Conservation (phyloP, 35 echinoderm and acorn worm genomes). For the Strongylocentrotus purpuratus region DNA sequence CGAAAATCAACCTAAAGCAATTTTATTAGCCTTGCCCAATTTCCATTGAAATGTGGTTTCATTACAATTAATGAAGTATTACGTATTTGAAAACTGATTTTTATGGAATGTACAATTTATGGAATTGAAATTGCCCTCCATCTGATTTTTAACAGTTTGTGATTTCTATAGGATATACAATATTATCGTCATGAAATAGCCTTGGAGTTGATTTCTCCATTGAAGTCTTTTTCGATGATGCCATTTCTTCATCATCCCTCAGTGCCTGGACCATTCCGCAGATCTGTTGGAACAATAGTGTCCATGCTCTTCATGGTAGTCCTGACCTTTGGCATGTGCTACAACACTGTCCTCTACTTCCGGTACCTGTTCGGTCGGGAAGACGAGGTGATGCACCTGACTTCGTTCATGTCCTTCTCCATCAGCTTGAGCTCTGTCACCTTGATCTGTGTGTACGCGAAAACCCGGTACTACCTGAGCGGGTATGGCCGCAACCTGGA, state of each 20-base stretch:
- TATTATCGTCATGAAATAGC: no score
- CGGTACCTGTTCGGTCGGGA: background rate
- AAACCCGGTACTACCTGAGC: background rate
- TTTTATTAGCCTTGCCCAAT: no score
- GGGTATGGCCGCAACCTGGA: constrained; percentile 6
- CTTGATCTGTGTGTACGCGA: constrained; percentile 25
- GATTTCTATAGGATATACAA: no score
- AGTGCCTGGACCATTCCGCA: constrained; percentile 43
- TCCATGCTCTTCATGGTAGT: constrained; percentile 21
- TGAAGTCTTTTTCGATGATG: no score
- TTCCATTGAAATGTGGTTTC: no score
- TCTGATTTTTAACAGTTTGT: no score
- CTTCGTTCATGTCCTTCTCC: constrained; percentile 46
- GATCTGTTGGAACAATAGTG: background rate
- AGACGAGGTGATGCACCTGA: constrained; percentile 33
- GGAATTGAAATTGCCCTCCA: no score
- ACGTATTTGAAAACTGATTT: no score
- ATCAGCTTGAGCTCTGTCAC: constrained; percentile 12
- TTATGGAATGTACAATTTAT: no score
- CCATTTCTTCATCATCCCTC: background rate
- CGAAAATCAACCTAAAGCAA: no score
- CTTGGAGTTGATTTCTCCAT: no score
- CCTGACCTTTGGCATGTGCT: background rate
- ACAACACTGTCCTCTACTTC: background rate
- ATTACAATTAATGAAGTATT: no score